These are phyloP conservation scores for Schizaphis graminum DNA, from an alignment of 2,888 invertebrate species.

Conservation along the genomic window DNA sequence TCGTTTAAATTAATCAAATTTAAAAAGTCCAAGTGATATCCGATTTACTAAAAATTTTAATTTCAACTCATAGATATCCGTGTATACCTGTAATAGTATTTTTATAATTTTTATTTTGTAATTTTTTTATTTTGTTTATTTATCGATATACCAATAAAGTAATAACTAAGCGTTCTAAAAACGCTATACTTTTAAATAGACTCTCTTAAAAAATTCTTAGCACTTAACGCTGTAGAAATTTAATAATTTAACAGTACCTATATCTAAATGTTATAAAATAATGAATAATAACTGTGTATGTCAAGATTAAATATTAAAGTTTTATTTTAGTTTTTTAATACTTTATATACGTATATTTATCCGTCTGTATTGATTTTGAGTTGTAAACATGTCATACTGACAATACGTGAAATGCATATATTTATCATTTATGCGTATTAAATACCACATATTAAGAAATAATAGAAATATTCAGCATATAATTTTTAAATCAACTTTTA, in stretches of 20 bases:
- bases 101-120: not conserved
- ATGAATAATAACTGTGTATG: not conserved
- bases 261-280: not conserved
- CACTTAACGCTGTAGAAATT: not conserved
- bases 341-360: not conserved
- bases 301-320: not conserved
- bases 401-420: not conserved
- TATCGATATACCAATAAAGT: not conserved
- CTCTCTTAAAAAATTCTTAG: not conserved
- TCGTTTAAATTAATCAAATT: not conserved
- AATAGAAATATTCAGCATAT: not conserved
- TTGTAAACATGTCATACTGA: not conserved
- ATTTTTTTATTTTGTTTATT: not conserved
- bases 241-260: not conserved
- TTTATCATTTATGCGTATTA: not conserved
- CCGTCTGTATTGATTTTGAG: not conserved
- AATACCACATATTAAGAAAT: not conserved
- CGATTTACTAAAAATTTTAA: not conserved
- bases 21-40: not conserved
- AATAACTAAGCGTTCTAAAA: not conserved
- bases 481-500: not conserved
- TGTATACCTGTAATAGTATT: not conserved
- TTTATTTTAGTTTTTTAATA: not conserved
- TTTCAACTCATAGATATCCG: not conserved
- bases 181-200: accelerated